phyloP scores from a whole-genome alignment of 2,888 invertebrate genomes.

The Carcina quercana region DNA sequence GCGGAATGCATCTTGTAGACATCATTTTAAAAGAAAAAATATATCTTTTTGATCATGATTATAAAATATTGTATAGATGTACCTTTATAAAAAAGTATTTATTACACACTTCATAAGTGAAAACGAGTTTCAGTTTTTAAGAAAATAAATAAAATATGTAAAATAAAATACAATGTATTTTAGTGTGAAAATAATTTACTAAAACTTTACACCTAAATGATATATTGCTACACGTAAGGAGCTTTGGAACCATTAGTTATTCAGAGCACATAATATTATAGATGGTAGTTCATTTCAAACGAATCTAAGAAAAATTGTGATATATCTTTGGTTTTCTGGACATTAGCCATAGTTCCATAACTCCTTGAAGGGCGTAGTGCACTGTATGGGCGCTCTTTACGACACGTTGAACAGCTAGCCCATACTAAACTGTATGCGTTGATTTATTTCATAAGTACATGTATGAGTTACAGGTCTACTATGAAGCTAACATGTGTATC shows the following conservation, averaged over 20 bases:
- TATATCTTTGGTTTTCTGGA: conserved; percentile 68
- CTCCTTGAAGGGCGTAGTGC: conserved; percentile 45
- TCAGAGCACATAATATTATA: conserved; percentile 48
- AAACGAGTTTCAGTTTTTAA: conserved; percentile 55
- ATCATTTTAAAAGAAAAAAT: conserved; percentile 52
- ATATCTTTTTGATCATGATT: conserved; percentile 69
- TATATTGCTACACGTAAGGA: conserved; percentile 71
- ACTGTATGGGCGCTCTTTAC: conserved; percentile 8
- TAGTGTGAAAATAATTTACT: conserved; percentile 72
- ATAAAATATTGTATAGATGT: conserved; percentile 61
- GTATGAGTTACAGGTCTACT: conserved; percentile 71
- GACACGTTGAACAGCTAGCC: conserved; percentile 15
- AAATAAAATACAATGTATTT: conserved; percentile 64
- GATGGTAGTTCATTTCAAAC: conserved; percentile 57
- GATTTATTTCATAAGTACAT: conserved; percentile 68
- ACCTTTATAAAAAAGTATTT: conserved; percentile 68
- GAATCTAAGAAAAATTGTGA: conserved; percentile 56
- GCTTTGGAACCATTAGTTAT: conserved; percentile 69
- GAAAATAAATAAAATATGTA: conserved; percentile 68
- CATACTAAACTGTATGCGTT: conserved; percentile 33
- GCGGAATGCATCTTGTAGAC: conserved; percentile 61
- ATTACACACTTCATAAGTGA: conserved; percentile 68
- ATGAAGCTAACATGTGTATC: conserved; percentile 62
- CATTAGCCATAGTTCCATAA: conserved; percentile 60
- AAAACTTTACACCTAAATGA: conserved; percentile 67